Conservation (phyloP, 1,140 invertebrate genomes). For the Polypedilum vanderplanki region DNA sequence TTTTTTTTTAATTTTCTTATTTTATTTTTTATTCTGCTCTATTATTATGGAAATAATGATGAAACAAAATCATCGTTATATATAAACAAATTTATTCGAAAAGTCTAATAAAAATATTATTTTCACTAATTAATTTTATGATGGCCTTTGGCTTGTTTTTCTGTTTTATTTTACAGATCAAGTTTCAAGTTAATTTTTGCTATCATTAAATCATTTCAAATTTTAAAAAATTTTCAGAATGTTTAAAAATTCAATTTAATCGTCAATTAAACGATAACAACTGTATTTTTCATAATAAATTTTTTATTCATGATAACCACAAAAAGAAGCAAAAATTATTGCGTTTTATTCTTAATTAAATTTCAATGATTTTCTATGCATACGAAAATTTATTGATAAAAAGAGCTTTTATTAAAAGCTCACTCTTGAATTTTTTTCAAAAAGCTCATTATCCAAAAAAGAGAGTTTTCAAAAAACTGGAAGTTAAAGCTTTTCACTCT, state of each 20-base stretch:
- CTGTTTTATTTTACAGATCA: not conserved
- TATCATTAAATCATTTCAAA: no score
- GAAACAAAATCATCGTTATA: not conserved
- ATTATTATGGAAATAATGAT: not conserved
- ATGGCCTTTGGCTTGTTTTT: not conserved
- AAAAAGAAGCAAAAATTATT: no score
- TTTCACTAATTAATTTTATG: not conserved
- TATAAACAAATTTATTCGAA: conserved; percentile 17
- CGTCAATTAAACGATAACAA: not conserved
- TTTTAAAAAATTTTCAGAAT: not conserved
- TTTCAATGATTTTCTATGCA: no score
- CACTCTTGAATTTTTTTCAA: not conserved
- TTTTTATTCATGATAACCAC: no score
- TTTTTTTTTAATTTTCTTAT: not conserved
- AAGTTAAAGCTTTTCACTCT: not conserved
- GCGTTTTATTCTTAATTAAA: no score
- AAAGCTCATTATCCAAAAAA: not conserved
- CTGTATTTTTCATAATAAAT: not conserved
- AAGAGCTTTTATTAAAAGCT: not conserved
- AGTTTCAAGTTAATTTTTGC: no score
- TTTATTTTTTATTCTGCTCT: not conserved
- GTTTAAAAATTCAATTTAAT: not conserved
- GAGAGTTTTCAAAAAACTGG: not conserved
- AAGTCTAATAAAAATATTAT: conserved; percentile 17
- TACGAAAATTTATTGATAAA: not conserved